Percentiles rank a stretch among this genome's conserved stretches.
Conservation (phyloP, 2,797 vertebrate genomes). For the Falco peregrinus region DNA sequence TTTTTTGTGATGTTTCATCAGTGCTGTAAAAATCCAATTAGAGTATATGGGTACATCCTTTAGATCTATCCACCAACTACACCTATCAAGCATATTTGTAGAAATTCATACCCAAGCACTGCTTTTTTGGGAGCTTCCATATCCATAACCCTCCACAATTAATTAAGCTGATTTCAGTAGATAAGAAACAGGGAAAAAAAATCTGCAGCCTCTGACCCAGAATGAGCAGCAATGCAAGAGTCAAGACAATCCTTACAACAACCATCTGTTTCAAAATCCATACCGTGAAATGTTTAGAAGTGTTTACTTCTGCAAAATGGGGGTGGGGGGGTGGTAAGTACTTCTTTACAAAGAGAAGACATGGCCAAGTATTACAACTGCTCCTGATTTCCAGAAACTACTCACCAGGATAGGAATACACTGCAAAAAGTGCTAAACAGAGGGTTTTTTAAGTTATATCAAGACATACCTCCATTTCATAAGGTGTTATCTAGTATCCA, state of each 20-base stretch:
- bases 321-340: not conserved
- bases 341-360: not conserved
- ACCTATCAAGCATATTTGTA: not conserved
- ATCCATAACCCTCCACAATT: not conserved
- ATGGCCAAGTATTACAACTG: not conserved
- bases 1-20: not conserved
- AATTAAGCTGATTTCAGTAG: not conserved
- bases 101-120: not conserved
- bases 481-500: not conserved
- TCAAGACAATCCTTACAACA: not conserved
- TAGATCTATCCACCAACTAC: not conserved
- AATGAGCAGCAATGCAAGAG: fast-evolving
- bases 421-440: not conserved
- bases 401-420: not conserved
- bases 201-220: not conserved
- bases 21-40: not conserved
- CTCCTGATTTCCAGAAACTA: not conserved
- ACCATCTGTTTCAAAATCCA: not conserved
- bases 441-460: not conserved
- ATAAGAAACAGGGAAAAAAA: not conserved
- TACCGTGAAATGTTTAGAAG: not conserved
- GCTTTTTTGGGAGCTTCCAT: not conserved
- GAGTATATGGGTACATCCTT: not conserved
- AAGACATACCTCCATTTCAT: not conserved
- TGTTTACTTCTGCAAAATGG: not conserved